These are phyloP conservation scores for Phacellophora camtschatica DNA, from an alignment of 30 jellyfish, hydroid and myxozoan species.

Conservation along the genomic window DNA sequence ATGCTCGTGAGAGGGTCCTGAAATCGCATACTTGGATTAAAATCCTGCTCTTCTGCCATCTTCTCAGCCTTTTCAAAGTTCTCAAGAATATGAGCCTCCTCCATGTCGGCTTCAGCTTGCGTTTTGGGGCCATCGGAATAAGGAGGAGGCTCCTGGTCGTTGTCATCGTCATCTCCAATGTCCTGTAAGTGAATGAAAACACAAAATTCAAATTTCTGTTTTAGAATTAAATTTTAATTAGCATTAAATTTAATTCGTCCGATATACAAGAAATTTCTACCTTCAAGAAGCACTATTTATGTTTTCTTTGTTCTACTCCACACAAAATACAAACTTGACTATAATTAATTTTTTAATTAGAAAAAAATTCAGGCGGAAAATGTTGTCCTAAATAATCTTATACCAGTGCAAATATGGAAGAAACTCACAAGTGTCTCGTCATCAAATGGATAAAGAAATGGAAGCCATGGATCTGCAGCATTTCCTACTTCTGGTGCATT, in stretches of 20 bases:
- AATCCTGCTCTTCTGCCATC: conserved; percentile 61
- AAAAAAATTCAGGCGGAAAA: too few species aligned
- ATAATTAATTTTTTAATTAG: too few species aligned
- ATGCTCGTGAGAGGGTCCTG: conserved; percentile 93
- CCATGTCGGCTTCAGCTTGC: conserved; percentile 89
- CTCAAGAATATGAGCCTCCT: conserved; percentile 73
- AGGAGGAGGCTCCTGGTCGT: conserved; percentile 1
- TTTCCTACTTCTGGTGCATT: conserved; percentile 53
- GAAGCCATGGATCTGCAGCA: conserved; percentile 90
- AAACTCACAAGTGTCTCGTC: conserved; percentile 88
- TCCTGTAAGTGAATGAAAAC: conserved; percentile 40
- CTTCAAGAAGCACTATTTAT: too few species aligned
- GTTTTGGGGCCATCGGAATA: conserved; percentile 53
- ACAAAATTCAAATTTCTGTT: too few species aligned
- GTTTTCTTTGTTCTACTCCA: too few species aligned
- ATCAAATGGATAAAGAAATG: conserved; percentile 69
- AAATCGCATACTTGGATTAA: conserved; percentile 65
- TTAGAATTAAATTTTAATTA: too few species aligned
- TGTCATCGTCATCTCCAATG: conserved; percentile 60
- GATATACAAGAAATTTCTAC: too few species aligned
- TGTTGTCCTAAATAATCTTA: too few species aligned
- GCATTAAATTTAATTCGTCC: too few species aligned
- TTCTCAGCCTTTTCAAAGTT: conserved; percentile 83
- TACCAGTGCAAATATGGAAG: too few species aligned
- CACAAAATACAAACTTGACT: too few species aligned